Percentiles rank a stretch among this genome's conserved stretches.
Conservation (phyloP, 2,888 invertebrate species). For the Brachylomia viminalis region DNA sequence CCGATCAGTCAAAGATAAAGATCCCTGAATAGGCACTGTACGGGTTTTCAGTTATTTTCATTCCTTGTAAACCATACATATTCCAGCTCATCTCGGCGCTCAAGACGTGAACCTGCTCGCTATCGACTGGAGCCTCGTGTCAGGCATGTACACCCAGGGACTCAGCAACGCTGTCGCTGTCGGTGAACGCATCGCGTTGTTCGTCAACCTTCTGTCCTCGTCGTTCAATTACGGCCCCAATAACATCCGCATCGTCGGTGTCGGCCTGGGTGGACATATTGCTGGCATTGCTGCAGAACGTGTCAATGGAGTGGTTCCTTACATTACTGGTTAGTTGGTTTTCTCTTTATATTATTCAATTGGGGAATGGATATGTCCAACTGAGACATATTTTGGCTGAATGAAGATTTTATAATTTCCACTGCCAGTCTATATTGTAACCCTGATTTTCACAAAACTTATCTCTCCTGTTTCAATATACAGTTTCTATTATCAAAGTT, state of each 20-base stretch:
- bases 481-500: background rate
- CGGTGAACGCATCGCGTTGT: conserved; percentile 79
- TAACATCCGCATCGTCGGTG: conserved; percentile 83
- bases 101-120: conserved; percentile 84
- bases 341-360: background rate
- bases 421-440: background rate
- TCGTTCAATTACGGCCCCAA: conserved; percentile 76
- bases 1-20: no score
- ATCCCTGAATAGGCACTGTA: no score
- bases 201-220: conserved; percentile 80
- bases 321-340: conserved; percentile 79
- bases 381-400: background rate
- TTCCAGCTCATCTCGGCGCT: conserved; percentile 78
- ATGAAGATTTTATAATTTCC: background rate
- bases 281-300: conserved; percentile 84
- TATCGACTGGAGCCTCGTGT: conserved; percentile 84
- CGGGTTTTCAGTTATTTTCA: background rate
- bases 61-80: background rate
- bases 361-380: background rate
- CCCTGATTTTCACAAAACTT: background rate
- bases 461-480: no score
- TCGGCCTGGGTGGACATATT: conserved; percentile 83
- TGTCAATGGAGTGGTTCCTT: conserved; percentile 74
- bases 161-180: conserved; percentile 80
- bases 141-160: conserved; percentile 77